Base-by-base conservation (phyloP, 92 coral and sea anemone species). In the Epizoanthus rinbou region DNA sequence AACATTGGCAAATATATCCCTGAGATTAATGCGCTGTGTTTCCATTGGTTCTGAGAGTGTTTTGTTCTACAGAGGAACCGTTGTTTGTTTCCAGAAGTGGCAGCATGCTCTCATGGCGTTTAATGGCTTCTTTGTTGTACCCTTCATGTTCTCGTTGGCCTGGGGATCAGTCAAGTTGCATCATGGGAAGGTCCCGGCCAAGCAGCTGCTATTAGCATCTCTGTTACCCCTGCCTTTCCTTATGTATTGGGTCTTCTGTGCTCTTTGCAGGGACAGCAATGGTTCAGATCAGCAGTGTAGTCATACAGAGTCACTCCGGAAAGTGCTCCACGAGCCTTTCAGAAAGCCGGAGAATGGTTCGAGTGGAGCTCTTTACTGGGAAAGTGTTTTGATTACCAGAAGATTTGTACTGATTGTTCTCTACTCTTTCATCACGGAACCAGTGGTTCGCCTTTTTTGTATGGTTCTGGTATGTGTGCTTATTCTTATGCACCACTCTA, bases 71-170 rank as follows among this genome's bases (percentile, higher is more conserved):
- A 75, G 84, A 76, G 98, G 89, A n/a, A 70, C 83, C 31, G 86
- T 90, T 56, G 50, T 43, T 64, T 94, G 97, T 74, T 85, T 75
- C 13, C 82, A 85, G 43, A 90, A 93, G 98, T 94, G 98, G 98
- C 98, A 94, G 76, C 84, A 88, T 63, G 13, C 73, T 54, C 70
- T 88, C 37, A 73, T 88, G 75, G 80, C 57, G 13, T 88, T 84
- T 52, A 82, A 84, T 33, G 86, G 79, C 28, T 66, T 84, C 14
- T 74, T 85, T 59, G 83, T 94, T 21, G 85, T 94, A 17, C 98
- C 96, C 35, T 90, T 94, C 60, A 76, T 92, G 3, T 62, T 88
- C 4, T 85, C 74, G 56, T 76, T 94, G 63, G 89, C 88, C 71
- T 87, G 93, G 88, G 94, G 94, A 56, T 94, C 97, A 18, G 64